These are phyloP conservation scores for Diuraphis noxia DNA, from an alignment of 1,140 invertebrate genomes.

Conservation along the genomic window DNA sequence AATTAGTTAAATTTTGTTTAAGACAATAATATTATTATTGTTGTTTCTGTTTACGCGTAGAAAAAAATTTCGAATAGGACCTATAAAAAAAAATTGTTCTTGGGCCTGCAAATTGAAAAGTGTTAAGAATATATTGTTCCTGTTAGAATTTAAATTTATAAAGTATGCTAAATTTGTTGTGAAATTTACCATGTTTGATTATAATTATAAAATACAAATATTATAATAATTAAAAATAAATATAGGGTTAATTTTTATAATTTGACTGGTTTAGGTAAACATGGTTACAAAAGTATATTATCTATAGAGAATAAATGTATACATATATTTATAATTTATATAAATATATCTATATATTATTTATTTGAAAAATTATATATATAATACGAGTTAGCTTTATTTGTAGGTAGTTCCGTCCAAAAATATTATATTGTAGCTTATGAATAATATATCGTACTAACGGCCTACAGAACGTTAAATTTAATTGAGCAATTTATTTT, in stretches of 20 bases:
- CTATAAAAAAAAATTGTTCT: not conserved
- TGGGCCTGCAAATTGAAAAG: slow-evolving; percentile 14
- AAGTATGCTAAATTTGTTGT: slow-evolving; percentile 28
- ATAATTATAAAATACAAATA: slow-evolving; percentile 30
- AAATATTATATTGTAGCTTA: slow-evolving; percentile 19
- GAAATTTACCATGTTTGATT: slow-evolving; percentile 16
- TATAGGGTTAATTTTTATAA: slow-evolving; percentile 47
- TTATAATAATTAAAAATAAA: slow-evolving; percentile 37
- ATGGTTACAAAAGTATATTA: slow-evolving; percentile 42
- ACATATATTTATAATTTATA: slow-evolving; percentile 17
- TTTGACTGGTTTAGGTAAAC: slow-evolving; percentile 51
- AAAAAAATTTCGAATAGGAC: not conserved
- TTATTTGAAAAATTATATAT: slow-evolving; percentile 8
- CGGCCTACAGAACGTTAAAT: slow-evolving; percentile 37
- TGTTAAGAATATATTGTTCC: slow-evolving; percentile 44
- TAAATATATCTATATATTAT: slow-evolving; percentile 18
- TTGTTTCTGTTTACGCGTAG: slow-evolving; percentile 12
- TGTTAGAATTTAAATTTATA: slow-evolving; percentile 48
- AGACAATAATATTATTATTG: not conserved
- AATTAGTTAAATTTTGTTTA: slow-evolving; percentile 34
- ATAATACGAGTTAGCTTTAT: slow-evolving; percentile 34
- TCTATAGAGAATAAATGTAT: not conserved
- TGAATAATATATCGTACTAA: slow-evolving; percentile 23
- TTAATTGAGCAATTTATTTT: slow-evolving; percentile 50
- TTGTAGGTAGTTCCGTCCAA: slow-evolving; percentile 53